Percentiles rank a stretch among this genome's conserved stretches.
These are phyloP conservation scores for Pyxicephalus adspersus DNA, from an alignment of 2,113 vertebrate genomes.

Conservation along the genomic window DNA sequence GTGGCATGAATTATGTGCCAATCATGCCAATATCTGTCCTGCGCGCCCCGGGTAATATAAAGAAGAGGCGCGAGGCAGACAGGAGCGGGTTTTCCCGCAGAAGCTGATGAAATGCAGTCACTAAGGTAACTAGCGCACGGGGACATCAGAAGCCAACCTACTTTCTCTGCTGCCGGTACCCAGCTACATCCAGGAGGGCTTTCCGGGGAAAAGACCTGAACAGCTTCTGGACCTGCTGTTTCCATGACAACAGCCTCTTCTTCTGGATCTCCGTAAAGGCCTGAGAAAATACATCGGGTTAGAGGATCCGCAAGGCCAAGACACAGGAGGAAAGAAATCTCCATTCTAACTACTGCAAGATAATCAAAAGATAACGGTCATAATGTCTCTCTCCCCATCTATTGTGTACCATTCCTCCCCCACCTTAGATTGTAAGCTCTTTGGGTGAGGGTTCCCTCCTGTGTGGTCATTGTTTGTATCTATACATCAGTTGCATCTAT, in stretches of 20 bases:
- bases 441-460: too few species aligned
- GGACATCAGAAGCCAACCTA: slow-evolving; percentile 63
- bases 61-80: not conserved
- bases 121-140: slow-evolving; percentile 33
- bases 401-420: too few species aligned
- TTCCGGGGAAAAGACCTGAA: slow-evolving; percentile 98
- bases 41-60: not conserved
- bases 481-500: too few species aligned
- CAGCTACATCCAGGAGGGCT: slow-evolving; percentile 93
- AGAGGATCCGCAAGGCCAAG: not conserved
- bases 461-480: too few species aligned
- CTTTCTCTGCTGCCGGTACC: slow-evolving; percentile 92
- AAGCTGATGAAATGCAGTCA: not conserved
- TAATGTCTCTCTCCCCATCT: too few species aligned
- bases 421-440: too few species aligned
- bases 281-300: slow-evolving; percentile 70
- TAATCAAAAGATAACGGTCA: too few species aligned
- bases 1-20: not conserved
- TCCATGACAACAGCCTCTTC: slow-evolving; percentile 98
- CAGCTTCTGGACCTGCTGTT: slow-evolving; percentile 99
- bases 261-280: slow-evolving; percentile 97
- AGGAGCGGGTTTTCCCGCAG: slow-evolving; percentile 35
- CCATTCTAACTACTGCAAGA: too few species aligned
- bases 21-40: not conserved
- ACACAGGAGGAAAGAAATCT: too few species aligned